A percentile compares a stretch with the other conserved stretches of the same genome.
Conservation (phyloP, 1,140 invertebrate species). For the Octopus sinensis region DNA sequence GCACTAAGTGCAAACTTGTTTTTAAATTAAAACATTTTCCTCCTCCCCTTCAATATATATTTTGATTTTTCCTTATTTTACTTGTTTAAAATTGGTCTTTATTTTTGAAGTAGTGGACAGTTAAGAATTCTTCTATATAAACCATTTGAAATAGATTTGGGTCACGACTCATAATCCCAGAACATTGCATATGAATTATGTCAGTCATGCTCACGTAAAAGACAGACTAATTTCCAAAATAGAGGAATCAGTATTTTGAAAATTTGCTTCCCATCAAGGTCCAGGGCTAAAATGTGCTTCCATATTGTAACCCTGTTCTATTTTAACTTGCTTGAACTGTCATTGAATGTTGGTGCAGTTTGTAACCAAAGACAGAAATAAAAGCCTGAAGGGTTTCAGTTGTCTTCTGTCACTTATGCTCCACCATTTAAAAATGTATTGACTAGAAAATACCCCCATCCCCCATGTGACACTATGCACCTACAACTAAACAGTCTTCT, state of each 20-base stretch:
- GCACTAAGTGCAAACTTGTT: background rate
- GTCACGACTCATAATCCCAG: background rate
- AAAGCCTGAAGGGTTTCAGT: too few species aligned
- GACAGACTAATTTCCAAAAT: background rate
- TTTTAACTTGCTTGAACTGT: background rate
- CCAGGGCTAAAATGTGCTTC: background rate
- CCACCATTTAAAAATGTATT: too few species aligned
- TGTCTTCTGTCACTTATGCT: too few species aligned
- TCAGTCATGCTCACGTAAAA: background rate
- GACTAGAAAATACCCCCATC: too few species aligned
- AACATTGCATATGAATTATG: background rate
- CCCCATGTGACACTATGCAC: too few species aligned
- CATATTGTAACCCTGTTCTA: background rate
- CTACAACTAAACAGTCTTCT: too few species aligned
- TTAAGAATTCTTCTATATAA: background rate
- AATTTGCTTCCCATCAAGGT: background rate
- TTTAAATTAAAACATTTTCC: constrained; percentile 2
- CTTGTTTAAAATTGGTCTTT: background rate
- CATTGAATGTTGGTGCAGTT: background rate
- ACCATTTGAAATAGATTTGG: background rate
- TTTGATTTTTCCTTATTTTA: background rate
- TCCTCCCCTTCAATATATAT: background rate
- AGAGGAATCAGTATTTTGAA: background rate
- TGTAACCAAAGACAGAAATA: too few species aligned
- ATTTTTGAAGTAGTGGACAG: background rate